Base-by-base conservation (phyloP, 2,888 invertebrate genomes). In the Chesias legatella region DNA sequence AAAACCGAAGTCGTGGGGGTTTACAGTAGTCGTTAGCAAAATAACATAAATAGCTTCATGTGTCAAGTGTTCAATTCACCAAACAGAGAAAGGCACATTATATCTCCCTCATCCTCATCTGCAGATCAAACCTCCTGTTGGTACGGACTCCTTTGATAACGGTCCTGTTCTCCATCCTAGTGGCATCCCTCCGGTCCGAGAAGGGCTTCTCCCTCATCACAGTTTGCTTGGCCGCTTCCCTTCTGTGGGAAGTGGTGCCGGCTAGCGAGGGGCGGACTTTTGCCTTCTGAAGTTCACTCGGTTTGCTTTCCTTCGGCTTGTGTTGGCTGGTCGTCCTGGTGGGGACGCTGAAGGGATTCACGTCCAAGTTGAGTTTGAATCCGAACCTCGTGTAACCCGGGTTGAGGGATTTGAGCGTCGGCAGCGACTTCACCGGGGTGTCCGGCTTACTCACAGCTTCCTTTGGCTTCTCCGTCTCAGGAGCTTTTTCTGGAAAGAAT, bases 41-140 rank as follows among this genome's bases (percentile, higher is more conserved):
- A n/a, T n/a, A n/a, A n/a, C n/a, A n/a, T n/a, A n/a, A n/a, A n/a
- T n/a, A n/a, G 9, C 26, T 27, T 43, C 2, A 3, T 17, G 3
- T 17, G 5, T 17, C 5, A 17, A 17, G 2, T 17, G 13, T 17
- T 17, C 3, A 17, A 3, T 17, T 17, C 13, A 17, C 13, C 2
- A 17, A 6, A 6, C 23, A 8, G 2, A 23, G 8, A 23, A 23
- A 10, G 6, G 20, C 30, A 35, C 22, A 37, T 61, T 73, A 67
- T 7, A 89, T 56, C 51, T 90, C 90, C 10, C 93, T 88, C 71
- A 91, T 85, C 55, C 90, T 83, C 94, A 94, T 94, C 58, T 93
- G 91, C 37, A 94, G 68, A 38, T 94, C 93, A 56, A 94, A 94
- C 27, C 94, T 81, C 24, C 93, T 84, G 70, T 94, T 94, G 0